A percentile compares a stretch with the other conserved stretches of the same genome.
Conservation (phyloP, 2,113 vertebrate genomes). For the Pontoporia blainvillei region DNA sequence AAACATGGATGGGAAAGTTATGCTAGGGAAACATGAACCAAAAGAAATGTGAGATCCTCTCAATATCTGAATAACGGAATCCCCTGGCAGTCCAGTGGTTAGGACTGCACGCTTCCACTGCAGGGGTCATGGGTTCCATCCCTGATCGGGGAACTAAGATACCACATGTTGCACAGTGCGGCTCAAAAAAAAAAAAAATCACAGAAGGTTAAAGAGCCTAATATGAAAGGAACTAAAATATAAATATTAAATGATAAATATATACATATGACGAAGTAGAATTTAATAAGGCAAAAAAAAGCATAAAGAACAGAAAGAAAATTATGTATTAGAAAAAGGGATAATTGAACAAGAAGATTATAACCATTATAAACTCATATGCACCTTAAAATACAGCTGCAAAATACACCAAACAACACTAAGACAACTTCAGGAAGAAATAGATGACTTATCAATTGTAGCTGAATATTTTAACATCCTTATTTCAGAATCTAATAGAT, state of each 20-base stretch:
- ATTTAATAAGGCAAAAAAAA: not conserved
- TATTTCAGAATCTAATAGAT: not conserved
- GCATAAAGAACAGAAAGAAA: not conserved
- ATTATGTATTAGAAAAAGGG: not conserved
- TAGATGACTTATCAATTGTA: not conserved
- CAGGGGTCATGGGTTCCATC: not conserved
- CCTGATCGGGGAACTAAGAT: not conserved
- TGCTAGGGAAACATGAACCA: not conserved
- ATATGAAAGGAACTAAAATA: no score
- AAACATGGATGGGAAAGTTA: not conserved
- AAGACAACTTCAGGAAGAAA: not conserved
- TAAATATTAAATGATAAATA: no score
- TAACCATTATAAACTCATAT: not conserved
- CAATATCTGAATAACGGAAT: not conserved
- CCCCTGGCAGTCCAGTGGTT: not conserved
- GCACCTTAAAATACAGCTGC: not conserved
- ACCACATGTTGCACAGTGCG: fast-evolving
- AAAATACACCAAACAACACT: not conserved
- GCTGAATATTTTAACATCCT: not conserved
- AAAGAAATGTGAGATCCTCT: not conserved
- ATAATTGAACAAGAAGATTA: not conserved
- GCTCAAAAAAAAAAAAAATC: no score
- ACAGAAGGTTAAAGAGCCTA: no score
- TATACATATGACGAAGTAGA: not conserved
- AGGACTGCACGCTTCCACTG: no score